Evolutionary conservation across 2,113 vertebrate species (phyloP), one percentile per base, ranked within the genome.

Genomic region (Etheostoma spectabile): DNA sequence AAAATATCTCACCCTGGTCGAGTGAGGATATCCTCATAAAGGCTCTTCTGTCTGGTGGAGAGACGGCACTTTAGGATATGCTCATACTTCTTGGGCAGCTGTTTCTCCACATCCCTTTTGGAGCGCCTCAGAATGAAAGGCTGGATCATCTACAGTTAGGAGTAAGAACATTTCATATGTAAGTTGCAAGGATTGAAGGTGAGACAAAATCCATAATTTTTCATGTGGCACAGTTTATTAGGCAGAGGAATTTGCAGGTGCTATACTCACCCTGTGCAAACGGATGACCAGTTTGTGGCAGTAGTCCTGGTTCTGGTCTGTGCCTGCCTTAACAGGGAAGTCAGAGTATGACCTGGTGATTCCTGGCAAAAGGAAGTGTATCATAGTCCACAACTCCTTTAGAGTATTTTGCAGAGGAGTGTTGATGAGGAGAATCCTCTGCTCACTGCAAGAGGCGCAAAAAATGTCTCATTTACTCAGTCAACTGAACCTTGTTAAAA

Each of bases 271-370:
- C 93, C 97, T 96, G 91, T 98, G 97, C 65, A 98, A 93, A 46
- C 97, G 95, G 88, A 98, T 98, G 81, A 98, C 96, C 80, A 98
- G 94, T 78, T 98, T 98, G 91, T 98, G 97, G 91, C 97, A 98
- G 88, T 97, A 98, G 92, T 98, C 97, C 88, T 98, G 97, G 91
- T 97, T 98, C 88, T 98, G 96, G 89, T 98, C 97, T 21, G 96
- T 97, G 85, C 95, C 93, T 8, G 95, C 95, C 91, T 97, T 97
- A 27, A 98, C 96, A 51, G 97, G 97, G 89, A 97, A 98, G 90
- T 97, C 97, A 13, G 97, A 91, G 49, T 96, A 98, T 11, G 96
- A 71, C 73, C 96, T 95, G 48, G 96, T 97, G 89, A 98, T 97
- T 80, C 97, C 97, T 0, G 97, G 97, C 72, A 97, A 94, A 83